phyloP scores from a whole-genome alignment of 1,140 invertebrate genomes.

The Trichomalopsis sarcophagae region DNA sequence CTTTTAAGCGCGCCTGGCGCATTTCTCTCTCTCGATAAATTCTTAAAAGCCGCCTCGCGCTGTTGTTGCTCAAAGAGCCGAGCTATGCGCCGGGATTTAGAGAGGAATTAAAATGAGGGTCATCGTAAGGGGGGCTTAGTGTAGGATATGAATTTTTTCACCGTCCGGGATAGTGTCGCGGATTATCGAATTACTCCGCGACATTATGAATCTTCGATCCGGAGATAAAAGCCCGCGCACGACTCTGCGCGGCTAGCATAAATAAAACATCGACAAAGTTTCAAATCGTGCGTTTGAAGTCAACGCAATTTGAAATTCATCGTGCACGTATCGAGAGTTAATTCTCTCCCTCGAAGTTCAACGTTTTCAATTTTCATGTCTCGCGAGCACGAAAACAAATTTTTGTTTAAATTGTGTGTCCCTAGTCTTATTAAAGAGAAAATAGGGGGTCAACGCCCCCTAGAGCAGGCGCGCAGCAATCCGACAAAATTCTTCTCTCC shows the following conservation, averaged over 20 bases:
- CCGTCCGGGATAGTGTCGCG: background rate
- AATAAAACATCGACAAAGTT: too few relatives aligned
- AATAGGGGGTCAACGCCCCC: too few relatives aligned
- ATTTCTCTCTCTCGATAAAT: conserved; percentile 28
- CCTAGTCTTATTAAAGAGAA: too few relatives aligned
- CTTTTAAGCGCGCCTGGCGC: background rate
- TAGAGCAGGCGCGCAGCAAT: background rate
- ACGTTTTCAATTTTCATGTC: too few relatives aligned
- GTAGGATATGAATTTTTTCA: background rate
- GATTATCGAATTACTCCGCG: background rate
- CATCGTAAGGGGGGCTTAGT: background rate
- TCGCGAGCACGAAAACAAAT: too few relatives aligned
- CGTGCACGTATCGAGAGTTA: too few relatives aligned
- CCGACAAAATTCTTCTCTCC: background rate
- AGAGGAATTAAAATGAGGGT: background rate
- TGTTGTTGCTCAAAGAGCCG: background rate
- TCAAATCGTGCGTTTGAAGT: too few relatives aligned
- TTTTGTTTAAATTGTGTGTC: too few relatives aligned
- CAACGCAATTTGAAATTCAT: too few relatives aligned
- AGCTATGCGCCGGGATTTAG: background rate
- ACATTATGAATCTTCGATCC: too few relatives aligned
- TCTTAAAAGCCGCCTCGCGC: conserved; percentile 2
- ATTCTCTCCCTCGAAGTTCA: too few relatives aligned
- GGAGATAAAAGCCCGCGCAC: too few relatives aligned
- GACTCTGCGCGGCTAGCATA: background rate